These are phyloP conservation scores for Mythimna ferrago DNA, from an alignment of 2,888 invertebrate genomes.

Conservation along the genomic window DNA sequence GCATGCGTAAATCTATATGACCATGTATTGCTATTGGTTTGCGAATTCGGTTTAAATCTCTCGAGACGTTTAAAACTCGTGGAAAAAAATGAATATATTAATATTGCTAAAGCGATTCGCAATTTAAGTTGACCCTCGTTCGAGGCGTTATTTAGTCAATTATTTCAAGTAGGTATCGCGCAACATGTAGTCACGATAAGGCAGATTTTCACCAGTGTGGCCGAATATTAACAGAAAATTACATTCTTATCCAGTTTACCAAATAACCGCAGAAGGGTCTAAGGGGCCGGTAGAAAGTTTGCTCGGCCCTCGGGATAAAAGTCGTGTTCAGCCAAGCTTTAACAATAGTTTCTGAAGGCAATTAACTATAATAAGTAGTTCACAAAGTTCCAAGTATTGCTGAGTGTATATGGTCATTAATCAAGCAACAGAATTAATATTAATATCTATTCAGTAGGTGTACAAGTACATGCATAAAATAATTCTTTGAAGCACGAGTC, in stretches of 20 bases:
- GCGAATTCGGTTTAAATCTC: constrained; percentile 9
- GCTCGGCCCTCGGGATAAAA: not conserved
- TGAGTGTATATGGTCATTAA: constrained; percentile 18
- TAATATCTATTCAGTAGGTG: constrained; percentile 17
- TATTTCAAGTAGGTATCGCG: constrained; percentile 29
- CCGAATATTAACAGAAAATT: constrained; percentile 14
- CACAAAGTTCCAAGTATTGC: constrained; percentile 7
- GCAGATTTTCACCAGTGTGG: constrained; percentile 6
- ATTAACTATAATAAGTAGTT: constrained; percentile 10
- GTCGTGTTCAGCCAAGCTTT: constrained; percentile 1
- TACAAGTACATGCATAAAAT: constrained; percentile 18
- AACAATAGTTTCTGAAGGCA: constrained; percentile 5
- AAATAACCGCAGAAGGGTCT: constrained; percentile 3
- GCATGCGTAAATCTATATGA: constrained; percentile 3
- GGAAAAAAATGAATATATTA: constrained; percentile 28
- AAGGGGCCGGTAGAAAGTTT: constrained; percentile 12
- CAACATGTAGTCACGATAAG: constrained; percentile 24
- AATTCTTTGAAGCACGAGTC: constrained; percentile 29
- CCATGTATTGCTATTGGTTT: constrained; percentile 18
- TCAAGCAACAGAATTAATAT: constrained; percentile 22
- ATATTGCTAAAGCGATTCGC: constrained; percentile 46
- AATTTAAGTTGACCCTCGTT: constrained; percentile 45
- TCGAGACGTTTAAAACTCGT: constrained; percentile 6
- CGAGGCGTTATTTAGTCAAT: constrained; percentile 40
- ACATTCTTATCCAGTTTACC: constrained; percentile 17